phyloP scores from a whole-genome alignment of 2,113 vertebrate genomes.

The Lepisosteus oculatus region DNA sequence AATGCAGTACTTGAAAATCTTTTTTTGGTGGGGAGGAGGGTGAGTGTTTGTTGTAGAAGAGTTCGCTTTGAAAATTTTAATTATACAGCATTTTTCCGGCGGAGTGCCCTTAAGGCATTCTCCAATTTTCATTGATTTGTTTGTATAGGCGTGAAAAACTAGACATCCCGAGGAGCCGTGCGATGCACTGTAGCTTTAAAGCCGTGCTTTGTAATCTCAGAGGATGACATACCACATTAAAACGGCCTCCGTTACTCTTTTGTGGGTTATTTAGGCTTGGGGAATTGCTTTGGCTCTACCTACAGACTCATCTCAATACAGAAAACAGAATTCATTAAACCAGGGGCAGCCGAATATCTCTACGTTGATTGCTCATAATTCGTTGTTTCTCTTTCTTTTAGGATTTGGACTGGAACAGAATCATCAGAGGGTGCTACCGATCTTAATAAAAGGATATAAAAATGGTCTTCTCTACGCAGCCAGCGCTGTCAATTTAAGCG shows the following conservation, averaged over 20 bases:
- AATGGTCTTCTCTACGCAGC: conserved; percentile 2
- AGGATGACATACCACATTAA: conserved; percentile 14
- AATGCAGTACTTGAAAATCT: no score
- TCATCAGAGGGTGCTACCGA: not conserved
- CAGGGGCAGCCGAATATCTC: no score
- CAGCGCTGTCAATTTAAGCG: conserved; percentile 4
- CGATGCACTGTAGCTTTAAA: conserved; percentile 19
- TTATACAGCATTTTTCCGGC: no score
- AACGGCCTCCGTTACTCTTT: conserved; percentile 1
- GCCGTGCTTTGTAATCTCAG: conserved; percentile 10
- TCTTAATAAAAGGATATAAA: not conserved
- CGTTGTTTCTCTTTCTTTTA: conserved; percentile 13
- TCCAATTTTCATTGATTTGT: not conserved
- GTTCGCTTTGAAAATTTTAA: no score
- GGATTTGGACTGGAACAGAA: conserved; percentile 7
- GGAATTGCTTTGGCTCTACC: not conserved
- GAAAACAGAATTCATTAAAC: not conserved
- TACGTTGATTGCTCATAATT: not conserved
- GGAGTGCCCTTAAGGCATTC: no score
- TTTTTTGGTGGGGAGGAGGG: no score
- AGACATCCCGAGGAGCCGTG: not conserved
- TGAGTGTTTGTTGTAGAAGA: no score
- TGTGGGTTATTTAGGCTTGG: conserved; percentile 8
- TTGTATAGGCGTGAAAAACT: not conserved
- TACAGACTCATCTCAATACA: not conserved